These are phyloP conservation scores for Synaphobranchus kaupii DNA, from an alignment of 2,797 vertebrate genomes.

Conservation along the genomic window DNA sequence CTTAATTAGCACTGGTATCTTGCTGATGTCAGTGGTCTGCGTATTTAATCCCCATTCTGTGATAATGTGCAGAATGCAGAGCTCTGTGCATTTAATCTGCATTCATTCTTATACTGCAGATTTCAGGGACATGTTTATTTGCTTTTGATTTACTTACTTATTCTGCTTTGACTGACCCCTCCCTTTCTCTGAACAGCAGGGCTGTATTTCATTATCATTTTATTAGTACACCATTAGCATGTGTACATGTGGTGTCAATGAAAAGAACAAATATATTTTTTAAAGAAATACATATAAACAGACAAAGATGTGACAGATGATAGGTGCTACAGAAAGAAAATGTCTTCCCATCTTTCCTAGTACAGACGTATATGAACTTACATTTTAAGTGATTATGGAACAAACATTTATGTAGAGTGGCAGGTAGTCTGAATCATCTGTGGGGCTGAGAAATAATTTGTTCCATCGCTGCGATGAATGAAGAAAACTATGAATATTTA, in stretches of 20 bases:
- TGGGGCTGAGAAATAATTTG: neutral
- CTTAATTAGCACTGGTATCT: neutral
- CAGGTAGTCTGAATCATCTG: constrained; percentile 3
- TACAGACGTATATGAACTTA: neutral
- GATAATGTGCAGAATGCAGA: neutral
- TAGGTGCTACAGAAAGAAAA: constrained; percentile 30
- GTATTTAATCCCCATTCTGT: neutral
- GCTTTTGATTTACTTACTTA: constrained; percentile 80
- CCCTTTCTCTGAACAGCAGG: constrained; percentile 82
- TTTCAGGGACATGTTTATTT: constrained; percentile 83
- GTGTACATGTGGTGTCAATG: constrained; percentile 82
- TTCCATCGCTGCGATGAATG: neutral
- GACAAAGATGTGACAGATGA: constrained; percentile 37
- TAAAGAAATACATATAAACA: constrained; percentile 14
- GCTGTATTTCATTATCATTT: constrained; percentile 78
- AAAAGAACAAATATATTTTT: constrained; percentile 64
- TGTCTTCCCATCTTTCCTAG: constrained; percentile 14
- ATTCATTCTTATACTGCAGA: constrained; percentile 73
- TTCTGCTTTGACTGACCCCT: constrained; percentile 76
- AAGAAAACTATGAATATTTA: neutral
- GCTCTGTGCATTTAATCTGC: constrained; percentile 56
- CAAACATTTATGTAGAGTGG: neutral
- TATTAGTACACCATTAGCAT: constrained; percentile 85
- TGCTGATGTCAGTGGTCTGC: neutral
- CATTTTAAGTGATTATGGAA: neutral